Conservation (phyloP, 2,888 invertebrate genomes). For the Tillus elongatus region DNA sequence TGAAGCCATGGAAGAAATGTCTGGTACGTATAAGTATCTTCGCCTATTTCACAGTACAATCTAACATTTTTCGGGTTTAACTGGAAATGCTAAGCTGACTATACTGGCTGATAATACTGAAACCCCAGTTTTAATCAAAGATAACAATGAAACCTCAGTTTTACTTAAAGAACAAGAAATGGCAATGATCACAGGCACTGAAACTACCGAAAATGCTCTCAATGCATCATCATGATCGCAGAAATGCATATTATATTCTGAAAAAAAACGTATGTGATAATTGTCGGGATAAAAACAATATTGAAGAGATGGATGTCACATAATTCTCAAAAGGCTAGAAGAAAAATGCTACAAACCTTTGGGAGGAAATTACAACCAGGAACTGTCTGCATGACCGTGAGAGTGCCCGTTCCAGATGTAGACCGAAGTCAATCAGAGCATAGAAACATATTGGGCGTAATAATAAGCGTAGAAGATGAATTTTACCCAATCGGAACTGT, state of each 20-base stretch:
- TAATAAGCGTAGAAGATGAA: slow-evolving; percentile 4
- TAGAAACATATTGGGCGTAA: slow-evolving; percentile 6
- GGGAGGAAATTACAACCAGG: slow-evolving; percentile 1
- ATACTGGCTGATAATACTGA: slow-evolving; percentile 2
- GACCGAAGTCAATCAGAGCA: slow-evolving; percentile 9
- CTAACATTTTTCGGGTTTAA: slow-evolving; percentile 2
- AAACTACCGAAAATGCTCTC: slow-evolving; percentile 6
- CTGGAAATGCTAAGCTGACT: slow-evolving; percentile 1
- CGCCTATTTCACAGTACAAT: slow-evolving; percentile 1
- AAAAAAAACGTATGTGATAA: slow-evolving; percentile 3
- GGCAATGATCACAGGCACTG: slow-evolving; percentile 4
- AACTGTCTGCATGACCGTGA: background rate
- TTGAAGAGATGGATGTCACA: slow-evolving; percentile 2
- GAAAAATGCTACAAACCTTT: slow-evolving; percentile 2
- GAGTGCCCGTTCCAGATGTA: slow-evolving; percentile 5
- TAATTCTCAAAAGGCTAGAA: background rate
- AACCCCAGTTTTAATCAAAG: slow-evolving; percentile 1
- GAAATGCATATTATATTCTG: slow-evolving; percentile 6
- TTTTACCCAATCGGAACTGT: slow-evolving; percentile 4
- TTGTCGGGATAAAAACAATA: background rate
- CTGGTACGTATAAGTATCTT: slow-evolving; percentile 5
- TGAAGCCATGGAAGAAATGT: slow-evolving; percentile 1
- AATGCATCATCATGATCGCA: background rate
- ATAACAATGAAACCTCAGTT: slow-evolving; percentile 3
- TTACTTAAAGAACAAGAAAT: slow-evolving; percentile 6